Base-by-base conservation (phyloP, 2,888 invertebrate species). In the Pyrgus malvae region DNA sequence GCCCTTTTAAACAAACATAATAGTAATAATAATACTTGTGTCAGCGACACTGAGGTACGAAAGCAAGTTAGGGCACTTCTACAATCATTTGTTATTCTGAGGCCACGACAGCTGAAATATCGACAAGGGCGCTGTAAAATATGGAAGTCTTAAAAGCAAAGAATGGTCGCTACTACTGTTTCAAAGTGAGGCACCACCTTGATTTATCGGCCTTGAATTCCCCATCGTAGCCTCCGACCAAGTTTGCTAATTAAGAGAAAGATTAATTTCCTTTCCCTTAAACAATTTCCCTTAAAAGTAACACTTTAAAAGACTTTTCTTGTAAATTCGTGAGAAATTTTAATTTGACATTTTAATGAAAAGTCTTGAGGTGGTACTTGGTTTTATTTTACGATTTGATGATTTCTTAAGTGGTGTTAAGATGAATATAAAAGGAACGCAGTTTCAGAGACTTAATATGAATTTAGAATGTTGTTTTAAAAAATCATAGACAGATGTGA, bases 241-340 rank as follows among this genome's bases (percentile, higher is more conserved):
- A 87, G 84, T 88, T 88, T 84, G 66, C 86, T 87, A 88, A 88
- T 87, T 88, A 88, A 85, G 83, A 79, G 75, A 86, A 87, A 87
- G 87, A 88, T 87, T 85, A 85, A 88, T 88, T 83, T 86, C 83
- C 82, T 75, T 78, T 79, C 79, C 78, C 74, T 81, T 78, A 83
- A 83, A 85, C 79, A 87, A 85, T 86, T 86, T 83, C 80, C 80
- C 68, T 67, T 70, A 70, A 72, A 81, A 83, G 75, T 83, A 78
- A 72, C 72, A 78, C 33, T 54, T 46, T 40, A 41, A 41, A 46
- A 54, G 40, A 33, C 31, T 46, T 54, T 33, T 19, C 21, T 46
- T 25, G 40, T 25, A 54, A 46, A 54, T 40, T 54, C 19, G 27
- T 16, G 23, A 14, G 16, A 38, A 53, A 14, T 44, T 51, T 27